A percentile compares a stretch with the other conserved stretches of the same genome.
Conservation (phyloP, 1,140 invertebrate genomes). For the Galleria mellonella region DNA sequence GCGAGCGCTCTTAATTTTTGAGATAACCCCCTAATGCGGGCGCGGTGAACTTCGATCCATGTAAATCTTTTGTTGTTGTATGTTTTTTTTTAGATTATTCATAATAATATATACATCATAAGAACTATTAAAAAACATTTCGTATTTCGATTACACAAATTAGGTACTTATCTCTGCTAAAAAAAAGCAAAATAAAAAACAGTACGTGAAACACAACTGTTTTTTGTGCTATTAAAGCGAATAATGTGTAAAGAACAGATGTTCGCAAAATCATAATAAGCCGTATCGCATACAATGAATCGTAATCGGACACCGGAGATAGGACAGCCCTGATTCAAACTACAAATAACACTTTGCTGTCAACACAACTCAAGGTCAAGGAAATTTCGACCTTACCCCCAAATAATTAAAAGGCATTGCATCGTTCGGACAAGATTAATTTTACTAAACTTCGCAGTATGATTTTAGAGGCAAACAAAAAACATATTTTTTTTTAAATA, state of each 20-base stretch:
- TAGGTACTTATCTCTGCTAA: constrained; percentile 1
- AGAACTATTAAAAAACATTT: constrained; percentile 14
- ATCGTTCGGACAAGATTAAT: too few relatives aligned
- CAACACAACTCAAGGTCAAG: constrained; percentile 14
- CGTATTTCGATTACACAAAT: constrained; percentile 8
- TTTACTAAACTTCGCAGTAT: too few relatives aligned
- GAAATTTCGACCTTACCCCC: constrained; percentile 25
- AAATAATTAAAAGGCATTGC: too few relatives aligned
- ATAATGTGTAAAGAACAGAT: constrained; percentile 61
- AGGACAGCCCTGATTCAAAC: constrained; percentile 43
- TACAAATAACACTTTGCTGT: constrained; percentile 39
- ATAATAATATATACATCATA: background rate
- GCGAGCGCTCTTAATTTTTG: constrained; percentile 56
- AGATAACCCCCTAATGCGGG: constrained; percentile 61
- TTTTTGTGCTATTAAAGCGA: constrained; percentile 52
- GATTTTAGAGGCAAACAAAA: too few relatives aligned
- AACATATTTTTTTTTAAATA: too few relatives aligned
- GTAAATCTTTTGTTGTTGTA: constrained; percentile 36
- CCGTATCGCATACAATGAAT: constrained; percentile 68
- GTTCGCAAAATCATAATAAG: constrained; percentile 70
- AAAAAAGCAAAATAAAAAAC: constrained; percentile 11
- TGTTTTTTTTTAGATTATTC: constrained; percentile 7
- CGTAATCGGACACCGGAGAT: constrained; percentile 72
- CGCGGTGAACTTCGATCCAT: constrained; percentile 31
- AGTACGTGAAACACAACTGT: constrained; percentile 47